Percentiles rank a stretch among this genome's conserved stretches.
Evolutionary conservation across 53 echinoderm and acorn worm genomes (phyloP).

Genomic region (Actinopyga echinites): DNA sequence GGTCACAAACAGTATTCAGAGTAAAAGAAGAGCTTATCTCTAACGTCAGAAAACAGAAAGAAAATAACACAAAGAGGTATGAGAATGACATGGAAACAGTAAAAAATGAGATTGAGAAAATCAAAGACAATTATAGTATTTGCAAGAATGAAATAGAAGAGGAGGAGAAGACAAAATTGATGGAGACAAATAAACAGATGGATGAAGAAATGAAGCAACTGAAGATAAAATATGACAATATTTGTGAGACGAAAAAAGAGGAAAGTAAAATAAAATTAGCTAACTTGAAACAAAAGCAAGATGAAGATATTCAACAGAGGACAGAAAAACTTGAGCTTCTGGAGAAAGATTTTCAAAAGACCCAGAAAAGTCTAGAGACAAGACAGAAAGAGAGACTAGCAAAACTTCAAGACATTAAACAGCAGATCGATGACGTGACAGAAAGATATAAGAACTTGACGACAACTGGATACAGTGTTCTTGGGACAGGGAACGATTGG

Average conservation of each 20-base stretch:
- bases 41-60: not conserved
- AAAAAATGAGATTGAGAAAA: not conserved
- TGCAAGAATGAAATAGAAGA: not conserved
- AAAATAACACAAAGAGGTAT: not conserved
- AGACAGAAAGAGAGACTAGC: not conserved
- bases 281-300: not conserved
- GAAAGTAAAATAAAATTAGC: not conserved
- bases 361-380: not conserved
- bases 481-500: not conserved
- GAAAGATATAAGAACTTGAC: not conserved
- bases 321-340: not conserved
- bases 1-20: not conserved
- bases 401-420: not conserved
- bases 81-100: not conserved
- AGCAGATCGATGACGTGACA: not conserved
- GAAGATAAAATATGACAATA: not conserved
- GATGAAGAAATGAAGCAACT: not conserved
- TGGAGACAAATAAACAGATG: not conserved
- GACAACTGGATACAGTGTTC: not conserved
- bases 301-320: not conserved
- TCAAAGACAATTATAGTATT: not conserved
- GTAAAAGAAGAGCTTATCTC: not conserved
- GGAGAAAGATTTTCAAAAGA: not conserved
- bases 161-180: not conserved
- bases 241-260: not conserved